Evolutionary conservation across 2,797 vertebrate species (phyloP).

Genomic region (Petrocephalus sullivani): DNA sequence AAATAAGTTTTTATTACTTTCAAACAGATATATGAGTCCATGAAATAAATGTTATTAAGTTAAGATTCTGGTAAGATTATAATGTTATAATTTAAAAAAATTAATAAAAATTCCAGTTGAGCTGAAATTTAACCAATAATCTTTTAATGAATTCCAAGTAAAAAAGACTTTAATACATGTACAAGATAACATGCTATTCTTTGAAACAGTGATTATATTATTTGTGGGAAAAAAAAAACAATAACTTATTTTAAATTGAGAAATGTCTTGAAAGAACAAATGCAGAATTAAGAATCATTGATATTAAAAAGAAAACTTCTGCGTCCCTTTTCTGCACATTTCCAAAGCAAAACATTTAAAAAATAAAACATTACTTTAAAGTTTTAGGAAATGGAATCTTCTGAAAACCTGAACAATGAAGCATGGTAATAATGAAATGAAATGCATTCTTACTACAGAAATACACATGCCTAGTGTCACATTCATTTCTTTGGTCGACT

Average conservation of each 20-base stretch:
- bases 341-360: not conserved
- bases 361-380: not conserved
- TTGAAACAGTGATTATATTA: slow-evolving; percentile 6
- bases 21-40: not conserved
- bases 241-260: slow-evolving; percentile 12
- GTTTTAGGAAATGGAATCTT: too few species aligned
- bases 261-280: slow-evolving; percentile 10
- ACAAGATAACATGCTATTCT: not conserved
- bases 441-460: not conserved
- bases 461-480: not conserved
- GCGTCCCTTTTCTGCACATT: not conserved
- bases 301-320: not conserved
- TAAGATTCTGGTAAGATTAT: not conserved
- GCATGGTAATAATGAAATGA: not conserved
- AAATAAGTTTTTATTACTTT: not conserved
- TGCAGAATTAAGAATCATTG: not conserved
- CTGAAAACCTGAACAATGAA: not conserved
- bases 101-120: not conserved
- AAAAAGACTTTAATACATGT: slow-evolving; percentile 14
- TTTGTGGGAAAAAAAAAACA: not conserved
- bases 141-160: slow-evolving; percentile 14
- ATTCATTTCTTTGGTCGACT: not conserved
- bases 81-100: not conserved
- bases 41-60: not conserved
- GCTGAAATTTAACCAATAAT: not conserved